Conservation (phyloP, 2,113 vertebrate species). For the Oryctolagus cuniculus region mOryCun1.1 NC_091447.1:7545001-7545500, state of each 20-base stretch:
- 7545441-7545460: too few species aligned
- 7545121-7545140: neutral
- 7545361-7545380: neutral
- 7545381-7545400: neutral
- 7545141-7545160: neutral
- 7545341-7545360: neutral
- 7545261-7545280: conserved; percentile 27
- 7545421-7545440: too few species aligned
- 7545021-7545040: neutral
- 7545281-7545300: neutral
- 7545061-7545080: neutral
- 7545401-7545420: too few species aligned
- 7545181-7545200: neutral
- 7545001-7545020: neutral
- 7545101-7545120: neutral
- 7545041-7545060: neutral
- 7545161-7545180: neutral
- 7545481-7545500: neutral
- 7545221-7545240: conserved; percentile 5
- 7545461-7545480: neutral
- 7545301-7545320: too few species aligned
- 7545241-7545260: neutral
- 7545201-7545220: neutral
- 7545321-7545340: neutral
- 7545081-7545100: neutral